Percentiles rank a stretch among this genome's conserved stretches.
Conservation (phyloP, 2,113 vertebrate species). For the Thunnus thynnus region DNA sequence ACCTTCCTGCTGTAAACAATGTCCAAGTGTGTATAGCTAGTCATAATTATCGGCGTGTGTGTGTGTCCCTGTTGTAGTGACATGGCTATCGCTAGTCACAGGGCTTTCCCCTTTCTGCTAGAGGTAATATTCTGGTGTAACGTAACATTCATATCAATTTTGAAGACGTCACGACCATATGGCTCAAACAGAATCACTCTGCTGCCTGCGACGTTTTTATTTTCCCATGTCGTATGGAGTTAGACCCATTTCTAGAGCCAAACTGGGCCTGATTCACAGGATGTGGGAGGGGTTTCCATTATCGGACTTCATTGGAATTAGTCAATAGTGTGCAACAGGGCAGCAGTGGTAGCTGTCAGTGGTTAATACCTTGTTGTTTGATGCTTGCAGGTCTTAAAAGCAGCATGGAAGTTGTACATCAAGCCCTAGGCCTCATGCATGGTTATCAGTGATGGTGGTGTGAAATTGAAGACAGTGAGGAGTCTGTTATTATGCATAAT, state of each 20-base stretch:
- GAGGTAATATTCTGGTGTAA: background rate
- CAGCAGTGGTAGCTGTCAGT: constrained; percentile 2
- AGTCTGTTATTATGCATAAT: background rate
- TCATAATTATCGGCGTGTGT: background rate
- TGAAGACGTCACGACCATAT: background rate
- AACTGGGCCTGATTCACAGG: constrained; percentile 54
- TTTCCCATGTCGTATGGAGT: background rate
- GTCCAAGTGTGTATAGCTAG: background rate
- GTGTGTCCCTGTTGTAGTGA: constrained; percentile 3
- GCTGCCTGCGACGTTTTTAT: background rate
- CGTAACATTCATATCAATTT: background rate
- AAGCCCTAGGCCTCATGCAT: background rate
- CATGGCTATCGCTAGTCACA: constrained; percentile 20
- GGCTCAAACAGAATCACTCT: background rate
- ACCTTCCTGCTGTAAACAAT: background rate
- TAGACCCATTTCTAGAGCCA: background rate
- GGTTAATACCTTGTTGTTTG: background rate
- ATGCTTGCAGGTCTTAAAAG: background rate
- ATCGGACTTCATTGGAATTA: constrained; percentile 47
- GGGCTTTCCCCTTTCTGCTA: constrained; percentile 4
- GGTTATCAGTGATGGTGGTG: background rate
- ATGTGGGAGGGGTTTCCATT: constrained; percentile 65
- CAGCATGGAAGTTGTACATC: background rate
- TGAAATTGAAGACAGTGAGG: background rate
- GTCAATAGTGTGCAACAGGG: constrained; percentile 40